Percentiles rank a stretch among this genome's conserved stretches.
phyloP scores from a whole-genome alignment of 2,113 vertebrate species.

The Columba livia region DNA sequence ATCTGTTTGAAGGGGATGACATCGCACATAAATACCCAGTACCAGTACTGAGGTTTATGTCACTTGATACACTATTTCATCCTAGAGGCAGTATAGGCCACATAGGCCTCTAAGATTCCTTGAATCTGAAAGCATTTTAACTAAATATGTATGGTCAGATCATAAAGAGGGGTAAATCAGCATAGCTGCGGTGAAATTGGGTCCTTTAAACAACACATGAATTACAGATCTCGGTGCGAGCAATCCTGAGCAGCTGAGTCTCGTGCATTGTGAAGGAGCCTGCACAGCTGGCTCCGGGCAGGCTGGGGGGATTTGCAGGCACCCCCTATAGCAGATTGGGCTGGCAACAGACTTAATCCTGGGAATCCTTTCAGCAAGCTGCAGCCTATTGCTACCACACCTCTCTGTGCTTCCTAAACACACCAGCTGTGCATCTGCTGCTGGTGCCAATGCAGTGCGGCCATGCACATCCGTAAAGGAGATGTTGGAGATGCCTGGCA shows the following conservation, averaged over 20 bases:
- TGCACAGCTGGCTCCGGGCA: not conserved
- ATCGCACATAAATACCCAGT: not conserved
- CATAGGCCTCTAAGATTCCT: not conserved
- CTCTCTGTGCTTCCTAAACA: not conserved
- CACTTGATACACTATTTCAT: not conserved
- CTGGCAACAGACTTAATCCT: not conserved
- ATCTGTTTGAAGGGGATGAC: not conserved
- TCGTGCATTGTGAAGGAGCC: not conserved
- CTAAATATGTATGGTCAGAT: not conserved
- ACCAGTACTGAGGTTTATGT: not conserved
- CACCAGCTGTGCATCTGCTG: not conserved
- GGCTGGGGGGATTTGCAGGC: not conserved
- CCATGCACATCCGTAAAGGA: not conserved
- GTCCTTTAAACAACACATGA: not conserved
- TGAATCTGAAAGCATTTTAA: conserved; percentile 1
- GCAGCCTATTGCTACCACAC: not conserved
- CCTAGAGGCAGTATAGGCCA: not conserved
- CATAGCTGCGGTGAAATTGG: not conserved
- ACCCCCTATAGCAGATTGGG: not conserved
- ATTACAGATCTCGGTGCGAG: rapidly evolving
- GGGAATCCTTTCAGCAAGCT: not conserved
- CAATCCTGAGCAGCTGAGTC: not conserved
- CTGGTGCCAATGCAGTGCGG: not conserved
- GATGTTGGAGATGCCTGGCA: not conserved
- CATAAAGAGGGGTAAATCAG: not conserved